These are phyloP conservation scores for Archivesica marissinica DNA, from an alignment of 1,140 invertebrate genomes.

Conservation along the genomic window DNA sequence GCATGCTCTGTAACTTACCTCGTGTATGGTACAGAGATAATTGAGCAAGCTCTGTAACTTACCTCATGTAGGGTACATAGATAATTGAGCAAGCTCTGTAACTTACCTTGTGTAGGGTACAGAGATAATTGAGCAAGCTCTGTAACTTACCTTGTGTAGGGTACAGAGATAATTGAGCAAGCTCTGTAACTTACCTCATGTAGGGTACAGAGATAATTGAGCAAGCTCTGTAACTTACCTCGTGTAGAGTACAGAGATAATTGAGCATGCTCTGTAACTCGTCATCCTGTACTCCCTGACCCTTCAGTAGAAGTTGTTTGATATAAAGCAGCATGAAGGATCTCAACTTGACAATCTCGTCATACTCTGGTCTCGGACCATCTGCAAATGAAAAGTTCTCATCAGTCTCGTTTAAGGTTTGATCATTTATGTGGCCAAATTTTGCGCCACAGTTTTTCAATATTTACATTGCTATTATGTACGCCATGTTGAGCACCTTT, in stretches of 20 bases:
- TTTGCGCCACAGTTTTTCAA: too few relatives aligned
- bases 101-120: neutral
- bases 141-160: too few relatives aligned
- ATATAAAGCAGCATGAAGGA: slow-evolving; percentile 98
- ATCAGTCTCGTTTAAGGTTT: too few relatives aligned
- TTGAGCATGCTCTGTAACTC: slow-evolving; percentile 99
- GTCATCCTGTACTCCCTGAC: slow-evolving; percentile 97
- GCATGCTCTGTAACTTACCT: slow-evolving; percentile 90
- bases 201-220: neutral
- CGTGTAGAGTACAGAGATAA: slow-evolving; percentile 98
- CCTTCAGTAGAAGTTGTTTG: slow-evolving; percentile 98
- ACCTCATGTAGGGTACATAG: slow-evolving; percentile 63
- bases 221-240: slow-evolving; percentile 90
- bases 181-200: too few relatives aligned
- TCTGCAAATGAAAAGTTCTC: slow-evolving; percentile 89
- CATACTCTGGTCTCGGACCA: slow-evolving; percentile 95
- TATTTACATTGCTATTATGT: too few relatives aligned
- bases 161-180: neutral
- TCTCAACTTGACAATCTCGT: slow-evolving; percentile 96
- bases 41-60: slow-evolving; percentile 93
- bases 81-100: neutral
- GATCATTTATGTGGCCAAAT: too few relatives aligned
- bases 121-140: neutral
- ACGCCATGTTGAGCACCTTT: too few relatives aligned
- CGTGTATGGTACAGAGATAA: slow-evolving; percentile 98